Percentiles rank a stretch among this genome's conserved stretches.
Conservation (phyloP, 2,113 vertebrate genomes). For the Chloropsis cyanopogon region DNA sequence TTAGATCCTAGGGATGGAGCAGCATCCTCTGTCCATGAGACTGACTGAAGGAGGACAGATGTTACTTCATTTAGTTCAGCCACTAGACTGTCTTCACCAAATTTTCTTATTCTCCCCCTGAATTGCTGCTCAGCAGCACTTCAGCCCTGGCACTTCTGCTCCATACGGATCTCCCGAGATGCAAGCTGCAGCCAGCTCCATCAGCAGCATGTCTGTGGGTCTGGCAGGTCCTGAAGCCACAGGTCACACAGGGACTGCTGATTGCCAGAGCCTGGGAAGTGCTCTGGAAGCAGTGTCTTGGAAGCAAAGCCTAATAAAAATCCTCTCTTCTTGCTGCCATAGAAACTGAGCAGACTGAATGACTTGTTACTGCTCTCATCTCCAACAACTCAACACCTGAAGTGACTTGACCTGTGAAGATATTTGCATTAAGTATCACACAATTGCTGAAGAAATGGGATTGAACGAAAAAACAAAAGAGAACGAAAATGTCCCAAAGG, state of each 20-base stretch:
- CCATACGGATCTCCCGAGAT: background rate
- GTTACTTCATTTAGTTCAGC: background rate
- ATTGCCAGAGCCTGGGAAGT: background rate
- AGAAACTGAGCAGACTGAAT: conserved; percentile 34
- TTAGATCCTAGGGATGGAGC: background rate
- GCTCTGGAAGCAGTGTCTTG: background rate
- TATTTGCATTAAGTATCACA: background rate
- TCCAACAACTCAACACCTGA: background rate
- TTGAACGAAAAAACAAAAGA: background rate
- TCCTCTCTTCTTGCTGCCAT: conserved; percentile 12
- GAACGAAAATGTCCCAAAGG: background rate
- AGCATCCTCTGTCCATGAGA: background rate
- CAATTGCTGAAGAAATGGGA: background rate
- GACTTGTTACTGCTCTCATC: background rate
- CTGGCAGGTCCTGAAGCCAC: background rate
- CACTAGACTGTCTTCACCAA: background rate
- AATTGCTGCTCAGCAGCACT: background rate
- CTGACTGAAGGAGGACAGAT: background rate
- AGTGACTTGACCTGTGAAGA: conserved; percentile 12
- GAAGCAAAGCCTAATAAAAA: background rate
- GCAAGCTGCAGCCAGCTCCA: background rate
- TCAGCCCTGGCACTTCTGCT: background rate
- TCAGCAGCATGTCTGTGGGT: fast-evolving
- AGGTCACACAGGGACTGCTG: background rate
- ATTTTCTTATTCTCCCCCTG: background rate